Conservation (phyloP, 2,797 vertebrate species). For the Arnoldichthys spilopterus region DNA sequence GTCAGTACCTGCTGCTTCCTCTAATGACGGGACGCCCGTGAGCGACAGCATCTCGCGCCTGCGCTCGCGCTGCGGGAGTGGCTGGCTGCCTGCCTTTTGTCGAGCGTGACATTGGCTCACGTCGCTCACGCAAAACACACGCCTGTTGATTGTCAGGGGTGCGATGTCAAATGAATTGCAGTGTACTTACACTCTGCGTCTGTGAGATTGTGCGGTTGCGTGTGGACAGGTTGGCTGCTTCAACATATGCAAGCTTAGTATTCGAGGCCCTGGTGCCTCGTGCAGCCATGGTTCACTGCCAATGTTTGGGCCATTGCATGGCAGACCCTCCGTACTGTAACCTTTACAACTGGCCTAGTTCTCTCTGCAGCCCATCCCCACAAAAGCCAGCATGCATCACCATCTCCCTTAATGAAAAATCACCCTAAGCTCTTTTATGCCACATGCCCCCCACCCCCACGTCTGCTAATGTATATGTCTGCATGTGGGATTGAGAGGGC, state of each 20-base stretch:
- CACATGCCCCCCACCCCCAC: neutral
- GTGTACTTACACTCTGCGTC: neutral
- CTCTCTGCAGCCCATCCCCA: slow-evolving; percentile 34
- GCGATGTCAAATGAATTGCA: neutral
- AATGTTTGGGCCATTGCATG: slow-evolving; percentile 25
- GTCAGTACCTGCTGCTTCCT: slow-evolving; percentile 49
- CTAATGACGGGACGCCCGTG: slow-evolving; percentile 42
- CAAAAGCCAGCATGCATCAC: slow-evolving; percentile 29
- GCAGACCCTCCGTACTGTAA: slow-evolving; percentile 33
- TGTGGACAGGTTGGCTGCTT: neutral
- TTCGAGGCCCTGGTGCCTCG: neutral
- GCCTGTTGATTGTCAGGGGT: slow-evolving; percentile 58
- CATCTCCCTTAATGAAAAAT: slow-evolving; percentile 17
- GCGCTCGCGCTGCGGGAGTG: slow-evolving; percentile 56
- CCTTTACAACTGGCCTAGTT: slow-evolving; percentile 53
- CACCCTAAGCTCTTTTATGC: slow-evolving; percentile 24
- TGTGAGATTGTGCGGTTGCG: neutral
- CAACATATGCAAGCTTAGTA: neutral
- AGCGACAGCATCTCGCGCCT: slow-evolving; percentile 29
- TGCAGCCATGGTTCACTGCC: slow-evolving; percentile 9
- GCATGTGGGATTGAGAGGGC: neutral
- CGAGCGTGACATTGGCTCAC: slow-evolving; percentile 62
- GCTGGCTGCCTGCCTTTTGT: slow-evolving; percentile 52
- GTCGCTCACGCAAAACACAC: slow-evolving; percentile 45
- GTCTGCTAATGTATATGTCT: slow-evolving; percentile 4